Percentiles rank a stretch among this genome's conserved stretches.
phyloP scores from a whole-genome alignment of 2,797 vertebrate genomes.

The Eremophila alpestris region DNA sequence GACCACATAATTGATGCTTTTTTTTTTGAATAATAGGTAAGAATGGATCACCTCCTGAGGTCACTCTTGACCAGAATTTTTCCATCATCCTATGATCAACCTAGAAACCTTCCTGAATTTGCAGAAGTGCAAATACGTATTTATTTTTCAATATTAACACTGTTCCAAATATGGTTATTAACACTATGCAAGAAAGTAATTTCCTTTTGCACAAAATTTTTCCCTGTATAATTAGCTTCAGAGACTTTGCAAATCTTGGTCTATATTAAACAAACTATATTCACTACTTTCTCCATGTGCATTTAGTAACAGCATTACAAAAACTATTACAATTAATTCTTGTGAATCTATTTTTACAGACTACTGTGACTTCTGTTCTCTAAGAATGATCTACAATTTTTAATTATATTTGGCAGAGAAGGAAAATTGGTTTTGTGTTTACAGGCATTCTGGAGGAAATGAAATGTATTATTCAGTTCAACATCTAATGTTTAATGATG shows the following conservation, averaged over 20 bases:
- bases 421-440: conserved; percentile 37
- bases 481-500: neutral
- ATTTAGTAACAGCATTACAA: neutral
- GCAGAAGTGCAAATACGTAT: neutral
- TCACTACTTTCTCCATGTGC: neutral
- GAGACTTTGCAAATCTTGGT: neutral
- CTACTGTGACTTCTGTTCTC: neutral
- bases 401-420: conserved; percentile 21
- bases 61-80: neutral
- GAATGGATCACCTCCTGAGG: neutral
- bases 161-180: neutral
- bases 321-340: neutral
- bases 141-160: neutral
- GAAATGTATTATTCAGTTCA: conserved; percentile 1
- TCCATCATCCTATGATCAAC: neutral
- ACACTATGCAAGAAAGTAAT: neutral
- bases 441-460: conserved; percentile 13
- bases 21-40: neutral
- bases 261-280: neutral
- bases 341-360: conserved; percentile 7
- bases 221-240: neutral
- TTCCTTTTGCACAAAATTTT: neutral
- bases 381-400: conserved; percentile 12
- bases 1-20: neutral
- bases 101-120: neutral